Conservation (phyloP, 2,797 vertebrate genomes). For the Anomalospiza imberbis region DNA sequence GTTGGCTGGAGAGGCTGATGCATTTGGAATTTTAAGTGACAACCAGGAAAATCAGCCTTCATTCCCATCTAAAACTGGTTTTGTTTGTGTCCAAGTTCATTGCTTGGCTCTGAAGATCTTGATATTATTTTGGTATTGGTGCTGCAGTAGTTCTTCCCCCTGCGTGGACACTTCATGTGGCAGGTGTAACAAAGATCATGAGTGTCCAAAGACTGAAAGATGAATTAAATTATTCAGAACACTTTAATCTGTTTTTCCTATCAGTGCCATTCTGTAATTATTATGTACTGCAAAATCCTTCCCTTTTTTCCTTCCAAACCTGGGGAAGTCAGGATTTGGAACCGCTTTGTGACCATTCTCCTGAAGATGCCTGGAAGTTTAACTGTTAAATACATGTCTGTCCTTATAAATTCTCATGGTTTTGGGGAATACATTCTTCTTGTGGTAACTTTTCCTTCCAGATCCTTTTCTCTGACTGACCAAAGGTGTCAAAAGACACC, state of each 20-base stretch:
- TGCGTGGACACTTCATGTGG: accelerated
- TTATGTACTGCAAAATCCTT: background rate
- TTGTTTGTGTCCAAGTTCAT: background rate
- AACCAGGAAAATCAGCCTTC: background rate
- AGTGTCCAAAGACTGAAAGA: background rate
- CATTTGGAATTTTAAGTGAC: background rate
- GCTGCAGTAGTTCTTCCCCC: background rate
- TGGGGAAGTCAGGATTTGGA: background rate
- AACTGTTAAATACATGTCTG: background rate
- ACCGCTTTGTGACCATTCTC: background rate
- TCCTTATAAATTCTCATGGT: background rate
- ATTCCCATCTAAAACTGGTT: background rate
- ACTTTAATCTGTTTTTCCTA: background rate
- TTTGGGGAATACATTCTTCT: background rate
- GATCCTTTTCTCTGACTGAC: background rate
- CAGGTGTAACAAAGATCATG: background rate
- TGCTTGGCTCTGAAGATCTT: background rate
- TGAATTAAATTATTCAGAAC: background rate
- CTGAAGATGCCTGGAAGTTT: background rate
- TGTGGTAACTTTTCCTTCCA: background rate
- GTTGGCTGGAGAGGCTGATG: background rate
- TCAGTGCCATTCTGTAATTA: background rate
- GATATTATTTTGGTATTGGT: background rate
- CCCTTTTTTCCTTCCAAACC: background rate
- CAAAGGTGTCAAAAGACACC: background rate